These are phyloP conservation scores for Druon quercuslanigerum DNA, from an alignment of 1,140 invertebrate genomes.

Conservation along the genomic window DNA sequence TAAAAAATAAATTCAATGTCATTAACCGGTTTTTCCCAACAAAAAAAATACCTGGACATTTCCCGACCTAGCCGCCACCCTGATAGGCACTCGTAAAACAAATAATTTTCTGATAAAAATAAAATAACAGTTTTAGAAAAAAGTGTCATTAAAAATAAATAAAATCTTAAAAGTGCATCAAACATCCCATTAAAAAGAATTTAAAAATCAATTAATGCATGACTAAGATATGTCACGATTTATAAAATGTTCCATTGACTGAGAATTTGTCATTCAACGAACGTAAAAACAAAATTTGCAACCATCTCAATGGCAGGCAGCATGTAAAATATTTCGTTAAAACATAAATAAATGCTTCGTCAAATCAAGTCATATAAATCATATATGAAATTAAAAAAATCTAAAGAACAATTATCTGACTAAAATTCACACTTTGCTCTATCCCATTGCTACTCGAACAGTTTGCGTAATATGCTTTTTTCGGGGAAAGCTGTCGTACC, in stretches of 20 bases:
- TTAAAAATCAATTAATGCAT: too few species aligned
- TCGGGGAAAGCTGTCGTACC: not conserved
- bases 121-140: too few species aligned
- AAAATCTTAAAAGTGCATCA: too few species aligned
- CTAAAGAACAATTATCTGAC: constrained; percentile 8
- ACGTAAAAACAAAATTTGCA: not conserved
- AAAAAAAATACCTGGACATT: too few species aligned
- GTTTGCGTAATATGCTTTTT: not conserved
- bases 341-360: constrained; percentile 6
- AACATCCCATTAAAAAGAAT: too few species aligned
- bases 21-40: too few species aligned
- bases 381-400: constrained; percentile 9
- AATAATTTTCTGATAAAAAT: too few species aligned
- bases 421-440: constrained; percentile 3
- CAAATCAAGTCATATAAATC: constrained; percentile 2
- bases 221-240: too few species aligned
- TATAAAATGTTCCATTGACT: not conserved
- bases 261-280: not conserved
- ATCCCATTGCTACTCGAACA: not conserved
- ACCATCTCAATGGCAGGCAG: not conserved
- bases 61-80: too few species aligned
- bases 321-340: not conserved
- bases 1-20: too few species aligned
- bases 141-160: too few species aligned
- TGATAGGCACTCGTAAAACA: too few species aligned